Conservation (phyloP, 2,797 vertebrate genomes). For the Paramormyrops hopkinsi region DNA sequence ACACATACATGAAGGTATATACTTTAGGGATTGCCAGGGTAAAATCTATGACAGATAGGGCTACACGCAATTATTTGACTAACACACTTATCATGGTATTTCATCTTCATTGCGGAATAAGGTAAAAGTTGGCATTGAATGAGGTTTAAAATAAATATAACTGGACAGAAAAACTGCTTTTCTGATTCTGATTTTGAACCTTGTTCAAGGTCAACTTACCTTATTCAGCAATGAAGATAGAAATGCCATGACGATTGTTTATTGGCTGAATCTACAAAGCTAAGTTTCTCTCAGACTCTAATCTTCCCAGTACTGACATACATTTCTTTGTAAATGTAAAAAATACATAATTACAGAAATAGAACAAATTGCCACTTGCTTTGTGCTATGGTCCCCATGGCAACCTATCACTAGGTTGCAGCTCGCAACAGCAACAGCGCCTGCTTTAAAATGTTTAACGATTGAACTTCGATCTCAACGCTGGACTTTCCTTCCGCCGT, state of each 20-base stretch:
- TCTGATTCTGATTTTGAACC: neutral
- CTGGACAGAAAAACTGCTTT: neutral
- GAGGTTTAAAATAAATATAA: neutral
- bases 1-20: neutral
- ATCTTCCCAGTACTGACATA: neutral
- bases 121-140: neutral
- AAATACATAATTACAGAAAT: neutral
- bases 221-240: neutral
- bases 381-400: neutral
- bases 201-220: neutral
- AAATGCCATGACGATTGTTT: neutral
- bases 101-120: neutral
- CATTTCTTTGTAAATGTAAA: neutral
- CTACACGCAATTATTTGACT: neutral
- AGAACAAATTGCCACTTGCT: constrained; percentile 2
- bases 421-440: neutral
- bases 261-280: neutral
- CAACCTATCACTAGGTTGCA: neutral
- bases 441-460: neutral
- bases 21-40: neutral
- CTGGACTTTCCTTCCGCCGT: neutral
- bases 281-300: neutral
- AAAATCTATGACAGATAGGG: neutral
- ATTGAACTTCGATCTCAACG: neutral
- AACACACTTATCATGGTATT: neutral